Conservation (phyloP, 2,888 invertebrate species). For the Hydroisotoma schaefferi region DNA sequence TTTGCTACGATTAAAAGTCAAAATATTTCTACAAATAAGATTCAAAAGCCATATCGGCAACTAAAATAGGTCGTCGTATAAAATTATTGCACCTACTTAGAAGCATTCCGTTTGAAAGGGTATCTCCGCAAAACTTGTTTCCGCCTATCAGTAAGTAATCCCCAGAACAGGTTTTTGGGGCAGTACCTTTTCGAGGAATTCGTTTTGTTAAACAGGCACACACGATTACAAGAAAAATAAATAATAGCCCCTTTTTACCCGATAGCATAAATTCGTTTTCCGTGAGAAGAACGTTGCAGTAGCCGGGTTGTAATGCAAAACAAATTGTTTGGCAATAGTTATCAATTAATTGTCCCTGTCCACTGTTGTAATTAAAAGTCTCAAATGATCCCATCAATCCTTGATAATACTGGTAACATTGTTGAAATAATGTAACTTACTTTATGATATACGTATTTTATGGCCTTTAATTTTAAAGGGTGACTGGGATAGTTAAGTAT, state of each 20-base stretch:
- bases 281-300: constrained; percentile 41
- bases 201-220: constrained; percentile 1
- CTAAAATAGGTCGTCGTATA: no score
- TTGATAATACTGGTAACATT: constrained; percentile 64
- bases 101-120: constrained; percentile 36
- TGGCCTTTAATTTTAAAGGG: no score
- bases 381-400: constrained; percentile 62
- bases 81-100: constrained; percentile 23
- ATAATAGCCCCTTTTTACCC: constrained; percentile 21
- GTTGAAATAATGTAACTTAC: no score
- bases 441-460: no score
- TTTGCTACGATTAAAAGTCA: constrained; percentile 25
- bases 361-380: constrained; percentile 63
- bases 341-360: constrained; percentile 37
- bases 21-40: no score
- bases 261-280: constrained; percentile 41
- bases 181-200: constrained; percentile 27
- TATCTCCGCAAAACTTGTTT: constrained; percentile 41
- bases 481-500: no score
- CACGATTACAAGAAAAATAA: constrained; percentile 1
- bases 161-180: constrained; percentile 36
- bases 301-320: constrained; percentile 31
- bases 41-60: no score
- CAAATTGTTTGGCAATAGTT: constrained; percentile 37
- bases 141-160: constrained; percentile 31